Evolutionary conservation across 1,140 invertebrate genomes (phyloP).

Genomic region (Apis mellifera): Amel_HAv3.1 CM009941.2:12496001-12496500

Average conservation of each 20-base stretch:
- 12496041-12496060: constrained; percentile 79
- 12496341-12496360: constrained; percentile 78
- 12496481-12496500: constrained; percentile 61
- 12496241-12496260: constrained; percentile 76
- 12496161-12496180: constrained; percentile 76
- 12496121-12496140: constrained; percentile 77
- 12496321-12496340: constrained; percentile 79
- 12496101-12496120: constrained; percentile 76
- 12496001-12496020: constrained; percentile 83
- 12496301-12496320: constrained; percentile 78
- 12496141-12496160: constrained; percentile 77
- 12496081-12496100: constrained; percentile 78
- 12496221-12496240: constrained; percentile 79
- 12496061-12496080: constrained; percentile 79
- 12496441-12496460: constrained; percentile 70
- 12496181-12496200: constrained; percentile 78
- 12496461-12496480: constrained; percentile 61
- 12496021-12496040: constrained; percentile 84
- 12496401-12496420: constrained; percentile 70
- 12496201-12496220: constrained; percentile 78
- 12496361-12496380: constrained; percentile 70
- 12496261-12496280: constrained; percentile 80
- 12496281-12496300: constrained; percentile 79
- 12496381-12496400: constrained; percentile 78
- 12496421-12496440: constrained; percentile 67